Evolutionary conservation across 2,113 vertebrate species (phyloP).

Genomic region (Patagioenas fasciata): DNA sequence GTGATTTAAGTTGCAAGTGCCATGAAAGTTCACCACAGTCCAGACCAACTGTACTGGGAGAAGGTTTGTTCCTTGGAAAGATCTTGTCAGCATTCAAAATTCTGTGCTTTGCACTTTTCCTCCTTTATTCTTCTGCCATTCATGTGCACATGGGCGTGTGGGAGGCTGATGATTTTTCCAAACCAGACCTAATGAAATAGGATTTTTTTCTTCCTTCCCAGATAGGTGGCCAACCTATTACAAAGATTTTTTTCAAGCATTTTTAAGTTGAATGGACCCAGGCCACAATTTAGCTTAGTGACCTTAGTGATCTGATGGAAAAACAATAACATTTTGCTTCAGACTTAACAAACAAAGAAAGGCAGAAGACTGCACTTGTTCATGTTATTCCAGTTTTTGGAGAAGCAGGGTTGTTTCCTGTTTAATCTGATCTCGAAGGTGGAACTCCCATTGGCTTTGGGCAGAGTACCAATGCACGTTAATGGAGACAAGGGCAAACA

Average conservation of each 20-base stretch:
- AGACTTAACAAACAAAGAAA: not conserved
- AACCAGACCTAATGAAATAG: constrained; percentile 40
- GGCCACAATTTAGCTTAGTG: constrained; percentile 25
- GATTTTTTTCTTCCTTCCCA: constrained; percentile 33
- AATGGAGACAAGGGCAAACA: not conserved
- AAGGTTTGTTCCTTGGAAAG: not conserved
- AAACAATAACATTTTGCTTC: not conserved
- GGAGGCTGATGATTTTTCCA: constrained; percentile 46
- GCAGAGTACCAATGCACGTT: not conserved
- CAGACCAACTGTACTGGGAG: constrained; percentile 25
- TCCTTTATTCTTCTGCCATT: constrained; percentile 47
- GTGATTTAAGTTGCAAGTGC: constrained; percentile 55
- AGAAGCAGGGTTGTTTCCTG: not conserved
- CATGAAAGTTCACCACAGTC: constrained; percentile 14
- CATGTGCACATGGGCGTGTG: constrained; percentile 3
- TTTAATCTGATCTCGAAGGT: not conserved
- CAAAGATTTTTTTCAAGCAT: not conserved
- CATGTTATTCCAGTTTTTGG: not conserved
- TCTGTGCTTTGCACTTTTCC: not conserved
- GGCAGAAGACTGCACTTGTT: not conserved
- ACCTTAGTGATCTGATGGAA: constrained; percentile 27
- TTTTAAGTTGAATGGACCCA: constrained; percentile 15
- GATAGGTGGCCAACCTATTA: constrained; percentile 44
- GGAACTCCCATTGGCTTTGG: not conserved
- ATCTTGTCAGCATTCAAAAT: not conserved